phyloP scores from a whole-genome alignment of 37 sponge, comb jelly and placozoan genomes.

The Ephydatia muelleri region DNA sequence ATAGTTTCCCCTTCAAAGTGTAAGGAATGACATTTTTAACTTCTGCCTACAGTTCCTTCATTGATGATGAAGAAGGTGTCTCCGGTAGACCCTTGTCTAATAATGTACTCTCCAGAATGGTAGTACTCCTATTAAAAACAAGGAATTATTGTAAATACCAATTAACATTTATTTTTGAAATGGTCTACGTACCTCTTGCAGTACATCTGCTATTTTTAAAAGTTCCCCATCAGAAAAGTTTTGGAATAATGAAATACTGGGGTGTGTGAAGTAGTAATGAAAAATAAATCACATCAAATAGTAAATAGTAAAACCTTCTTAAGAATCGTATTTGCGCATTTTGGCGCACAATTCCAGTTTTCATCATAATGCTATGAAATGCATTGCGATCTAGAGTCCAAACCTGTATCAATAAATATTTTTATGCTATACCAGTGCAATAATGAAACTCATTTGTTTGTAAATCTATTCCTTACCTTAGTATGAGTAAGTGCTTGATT shows the following conservation, averaged over 20 bases:
- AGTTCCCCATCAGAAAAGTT: slow-evolving; percentile 59
- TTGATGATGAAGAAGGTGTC: slow-evolving; percentile 98
- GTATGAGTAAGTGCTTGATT: slow-evolving; percentile 60
- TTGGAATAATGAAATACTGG: slow-evolving; percentile 69
- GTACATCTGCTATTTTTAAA: slow-evolving; percentile 86
- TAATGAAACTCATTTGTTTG: not conserved
- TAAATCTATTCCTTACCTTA: slow-evolving; percentile 42
- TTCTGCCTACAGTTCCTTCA: slow-evolving; percentile 73
- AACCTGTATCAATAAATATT: slow-evolving; percentile 30
- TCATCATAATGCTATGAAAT: slow-evolving; percentile 97
- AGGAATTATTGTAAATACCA: not conserved
- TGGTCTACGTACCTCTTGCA: slow-evolving; percentile 82
- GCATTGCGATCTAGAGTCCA: slow-evolving; percentile 90
- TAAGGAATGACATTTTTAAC: not conserved
- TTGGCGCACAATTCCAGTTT: slow-evolving; percentile 82
- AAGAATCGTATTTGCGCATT: slow-evolving; percentile 84
- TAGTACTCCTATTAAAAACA: slow-evolving; percentile 75
- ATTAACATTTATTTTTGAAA: not conserved
- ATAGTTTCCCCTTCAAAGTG: not conserved
- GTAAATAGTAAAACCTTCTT: slow-evolving; percentile 66
- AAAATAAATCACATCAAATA: too few species aligned
- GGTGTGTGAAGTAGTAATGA: too few species aligned
- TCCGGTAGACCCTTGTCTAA: slow-evolving; percentile 89
- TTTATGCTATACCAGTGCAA: not conserved
- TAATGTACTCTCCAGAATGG: slow-evolving; percentile 86